These are phyloP conservation scores for Bombyx huttoni DNA, from an alignment of 2,888 invertebrate genomes.

Conservation along the genomic window DNA sequence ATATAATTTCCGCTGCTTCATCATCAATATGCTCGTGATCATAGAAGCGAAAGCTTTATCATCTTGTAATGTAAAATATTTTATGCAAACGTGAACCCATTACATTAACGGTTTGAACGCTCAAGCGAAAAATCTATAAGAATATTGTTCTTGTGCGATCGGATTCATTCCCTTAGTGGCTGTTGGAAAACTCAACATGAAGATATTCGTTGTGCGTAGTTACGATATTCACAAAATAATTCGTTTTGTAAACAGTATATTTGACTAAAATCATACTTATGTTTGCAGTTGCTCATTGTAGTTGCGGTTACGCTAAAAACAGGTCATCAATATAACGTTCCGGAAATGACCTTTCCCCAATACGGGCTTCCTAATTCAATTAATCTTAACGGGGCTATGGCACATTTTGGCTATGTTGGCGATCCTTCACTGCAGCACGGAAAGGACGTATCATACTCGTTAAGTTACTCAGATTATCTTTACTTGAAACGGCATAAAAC, in stretches of 20 bases:
- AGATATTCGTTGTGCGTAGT: not conserved
- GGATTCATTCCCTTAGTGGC: not conserved
- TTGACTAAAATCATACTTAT: not conserved
- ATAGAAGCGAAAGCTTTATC: not conserved
- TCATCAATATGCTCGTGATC: not conserved
- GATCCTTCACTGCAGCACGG: constrained; percentile 6
- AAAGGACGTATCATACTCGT: constrained; percentile 17
- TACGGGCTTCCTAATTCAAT: not conserved
- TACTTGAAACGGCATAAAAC: constrained; percentile 19
- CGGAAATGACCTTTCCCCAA: not conserved
- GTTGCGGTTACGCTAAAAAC: not conserved
- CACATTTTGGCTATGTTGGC: not conserved
- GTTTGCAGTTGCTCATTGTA: not conserved
- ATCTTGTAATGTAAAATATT: not conserved
- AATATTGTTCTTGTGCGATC: not conserved
- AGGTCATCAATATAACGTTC: not conserved
- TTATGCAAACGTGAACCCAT: not conserved
- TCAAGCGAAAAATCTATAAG: not conserved
- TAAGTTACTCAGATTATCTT: constrained; percentile 19
- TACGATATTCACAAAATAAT: not conserved
- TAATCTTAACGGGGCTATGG: not conserved
- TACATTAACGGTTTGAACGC: not conserved
- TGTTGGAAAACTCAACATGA: not conserved
- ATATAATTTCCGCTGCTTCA: not conserved
- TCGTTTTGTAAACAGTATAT: not conserved